These are phyloP conservation scores for Drosophila hydei DNA, from an alignment of 1,140 invertebrate genomes.

Conservation along the genomic window DNA sequence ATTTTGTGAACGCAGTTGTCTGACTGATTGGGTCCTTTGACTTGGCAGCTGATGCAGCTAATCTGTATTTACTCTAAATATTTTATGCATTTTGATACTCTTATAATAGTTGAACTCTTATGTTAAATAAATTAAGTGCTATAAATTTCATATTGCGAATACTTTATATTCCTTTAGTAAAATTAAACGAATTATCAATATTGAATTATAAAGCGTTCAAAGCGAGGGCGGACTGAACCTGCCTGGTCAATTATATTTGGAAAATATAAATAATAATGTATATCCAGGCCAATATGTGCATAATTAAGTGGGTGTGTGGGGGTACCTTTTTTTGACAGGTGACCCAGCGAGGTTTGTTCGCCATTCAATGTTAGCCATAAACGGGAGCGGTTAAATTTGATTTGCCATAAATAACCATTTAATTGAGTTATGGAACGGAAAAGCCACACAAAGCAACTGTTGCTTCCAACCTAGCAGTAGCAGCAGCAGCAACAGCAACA, in stretches of 20 bases:
- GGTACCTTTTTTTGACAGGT: constrained; percentile 5
- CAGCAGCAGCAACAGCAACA: neutral
- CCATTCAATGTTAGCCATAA: constrained; percentile 15
- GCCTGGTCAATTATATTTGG: constrained; percentile 41
- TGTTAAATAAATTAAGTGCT: too few relatives aligned
- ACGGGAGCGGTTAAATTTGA: constrained; percentile 60
- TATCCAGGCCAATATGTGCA: neutral
- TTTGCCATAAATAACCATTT: constrained; percentile 71
- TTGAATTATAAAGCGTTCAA: constrained; percentile 22
- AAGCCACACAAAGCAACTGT: constrained; percentile 55
- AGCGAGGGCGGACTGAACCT: constrained; percentile 3
- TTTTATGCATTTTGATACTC: too few relatives aligned
- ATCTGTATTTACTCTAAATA: too few relatives aligned
- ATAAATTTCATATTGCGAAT: too few relatives aligned
- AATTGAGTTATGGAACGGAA: constrained; percentile 70
- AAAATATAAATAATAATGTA: constrained; percentile 51
- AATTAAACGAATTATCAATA: neutral
- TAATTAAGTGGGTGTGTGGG: neutral
- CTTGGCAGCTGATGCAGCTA: too few relatives aligned
- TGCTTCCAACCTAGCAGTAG: constrained; percentile 30
- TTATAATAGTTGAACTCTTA: too few relatives aligned
- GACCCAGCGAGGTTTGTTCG: constrained; percentile 16
- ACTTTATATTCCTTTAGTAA: neutral
- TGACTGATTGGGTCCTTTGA: too few relatives aligned
- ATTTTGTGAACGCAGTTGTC: too few relatives aligned